Evolutionary conservation across 1,140 invertebrate genomes (phyloP).

Genomic region (Coenobita brevimanus): DNA sequence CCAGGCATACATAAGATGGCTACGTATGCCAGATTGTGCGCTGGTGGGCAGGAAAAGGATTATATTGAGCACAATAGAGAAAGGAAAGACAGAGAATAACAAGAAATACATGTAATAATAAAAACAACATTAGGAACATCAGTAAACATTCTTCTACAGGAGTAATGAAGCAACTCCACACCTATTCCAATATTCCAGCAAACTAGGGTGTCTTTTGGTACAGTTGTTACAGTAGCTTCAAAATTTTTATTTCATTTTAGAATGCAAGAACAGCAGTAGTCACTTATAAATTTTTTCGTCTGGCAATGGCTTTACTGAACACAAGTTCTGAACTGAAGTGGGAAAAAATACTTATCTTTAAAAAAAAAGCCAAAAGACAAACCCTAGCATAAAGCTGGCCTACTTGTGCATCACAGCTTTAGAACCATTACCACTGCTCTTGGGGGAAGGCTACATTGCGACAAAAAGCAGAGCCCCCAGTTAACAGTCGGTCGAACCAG

Average conservation of each 20-base stretch:
- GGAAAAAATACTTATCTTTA: too few relatives aligned
- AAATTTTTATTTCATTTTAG: too few relatives aligned
- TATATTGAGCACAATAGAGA: background rate
- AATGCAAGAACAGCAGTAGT: too few relatives aligned
- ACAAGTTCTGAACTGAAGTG: too few relatives aligned
- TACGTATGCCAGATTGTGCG: background rate
- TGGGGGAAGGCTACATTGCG: constrained; percentile 57
- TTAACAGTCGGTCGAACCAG: constrained; percentile 50
- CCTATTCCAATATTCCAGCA: constrained; percentile 64
- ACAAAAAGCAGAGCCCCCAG: constrained; percentile 51
- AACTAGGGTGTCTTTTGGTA: constrained; percentile 59
- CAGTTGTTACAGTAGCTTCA: background rate
- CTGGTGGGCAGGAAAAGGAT: background rate
- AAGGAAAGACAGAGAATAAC: background rate
- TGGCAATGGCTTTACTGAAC: too few relatives aligned
- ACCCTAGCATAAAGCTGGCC: constrained; percentile 38
- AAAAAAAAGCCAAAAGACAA: constrained; percentile 61
- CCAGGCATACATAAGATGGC: background rate
- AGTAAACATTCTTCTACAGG: constrained; percentile 45
- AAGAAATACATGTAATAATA: constrained; percentile 15
- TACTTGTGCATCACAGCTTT: constrained; percentile 55
- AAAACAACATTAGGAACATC: constrained; percentile 35
- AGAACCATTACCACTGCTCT: constrained; percentile 66
- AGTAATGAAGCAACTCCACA: constrained; percentile 60
- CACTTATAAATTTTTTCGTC: too few relatives aligned